Percentiles rank a stretch among this genome's conserved stretches.
These are phyloP conservation scores for Threskiornis aethiopicus DNA, from an alignment of 2,797 vertebrate genomes.

Conservation along the genomic window DNA sequence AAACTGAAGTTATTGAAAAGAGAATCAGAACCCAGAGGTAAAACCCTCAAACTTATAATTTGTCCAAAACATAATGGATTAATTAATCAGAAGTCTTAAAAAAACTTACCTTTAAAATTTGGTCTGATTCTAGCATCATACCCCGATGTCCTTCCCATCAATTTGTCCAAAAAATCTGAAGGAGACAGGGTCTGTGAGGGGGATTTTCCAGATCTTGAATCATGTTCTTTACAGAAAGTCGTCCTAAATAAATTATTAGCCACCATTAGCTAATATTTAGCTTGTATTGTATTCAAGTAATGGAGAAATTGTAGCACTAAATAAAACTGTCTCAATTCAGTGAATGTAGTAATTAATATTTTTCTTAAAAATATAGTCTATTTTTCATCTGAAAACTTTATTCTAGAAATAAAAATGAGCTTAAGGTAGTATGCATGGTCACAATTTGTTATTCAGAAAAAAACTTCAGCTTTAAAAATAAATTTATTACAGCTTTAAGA, in stretches of 20 bases:
- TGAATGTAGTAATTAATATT: not conserved
- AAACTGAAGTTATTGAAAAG: not conserved
- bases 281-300: not conserved
- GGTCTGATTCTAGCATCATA: constrained; percentile 98
- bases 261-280: constrained; percentile 69
- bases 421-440: not conserved
- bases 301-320: not conserved
- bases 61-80: not conserved
- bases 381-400: not conserved
- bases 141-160: constrained; percentile 97
- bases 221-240: constrained; percentile 92
- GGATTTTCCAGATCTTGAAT: constrained; percentile 87
- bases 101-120: constrained; percentile 95
- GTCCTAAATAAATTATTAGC: constrained; percentile 82
- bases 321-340: not conserved
- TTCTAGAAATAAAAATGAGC: not conserved
- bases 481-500: not conserved
- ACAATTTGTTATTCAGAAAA: not conserved
- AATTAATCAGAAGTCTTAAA: constrained; percentile 1
- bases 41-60: not conserved
- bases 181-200: constrained; percentile 91
- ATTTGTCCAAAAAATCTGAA: constrained; percentile 98
- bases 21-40: not conserved
- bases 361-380: not conserved
- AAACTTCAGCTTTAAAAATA: not conserved